Percentiles rank a stretch among this genome's conserved stretches.
Conservation (phyloP, 1,140 invertebrate species). For the Cataglyphis hispanica region DNA sequence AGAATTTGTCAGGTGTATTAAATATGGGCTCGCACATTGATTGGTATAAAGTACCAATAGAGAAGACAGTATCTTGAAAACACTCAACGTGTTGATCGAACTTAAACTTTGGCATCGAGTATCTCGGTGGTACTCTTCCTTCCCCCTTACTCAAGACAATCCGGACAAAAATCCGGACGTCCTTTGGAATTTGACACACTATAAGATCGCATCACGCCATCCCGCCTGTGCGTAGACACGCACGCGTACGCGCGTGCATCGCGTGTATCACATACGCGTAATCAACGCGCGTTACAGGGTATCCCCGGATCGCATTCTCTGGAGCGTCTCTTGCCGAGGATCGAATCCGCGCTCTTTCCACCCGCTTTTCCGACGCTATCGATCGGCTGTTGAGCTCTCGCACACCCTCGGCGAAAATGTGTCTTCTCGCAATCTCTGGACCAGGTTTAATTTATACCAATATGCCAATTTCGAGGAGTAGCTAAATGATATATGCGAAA, state of each 20-base stretch:
- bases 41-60: neutral
- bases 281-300: neutral
- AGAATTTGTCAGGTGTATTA: neutral
- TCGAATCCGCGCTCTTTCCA: conserved; percentile 39
- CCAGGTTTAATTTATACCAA: neutral
- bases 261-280: neutral
- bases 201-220: neutral
- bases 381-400: conserved; percentile 4
- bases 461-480: neutral
- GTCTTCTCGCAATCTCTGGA: neutral
- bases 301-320: neutral
- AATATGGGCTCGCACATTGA: neutral
- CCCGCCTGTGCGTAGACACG: conserved; percentile 20
- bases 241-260: conserved; percentile 47
- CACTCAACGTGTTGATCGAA: neutral
- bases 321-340: conserved; percentile 4
- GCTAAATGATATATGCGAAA: neutral
- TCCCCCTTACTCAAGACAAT: neutral
- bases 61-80: neutral
- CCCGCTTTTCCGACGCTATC: conserved; percentile 36
- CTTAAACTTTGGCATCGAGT: no score
- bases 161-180: neutral
- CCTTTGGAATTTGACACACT: conserved; percentile 11
- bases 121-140: no score
- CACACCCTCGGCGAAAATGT: neutral